These are phyloP conservation scores for Spilarctia lutea DNA, from an alignment of 2,888 invertebrate genomes.

Conservation along the genomic window DNA sequence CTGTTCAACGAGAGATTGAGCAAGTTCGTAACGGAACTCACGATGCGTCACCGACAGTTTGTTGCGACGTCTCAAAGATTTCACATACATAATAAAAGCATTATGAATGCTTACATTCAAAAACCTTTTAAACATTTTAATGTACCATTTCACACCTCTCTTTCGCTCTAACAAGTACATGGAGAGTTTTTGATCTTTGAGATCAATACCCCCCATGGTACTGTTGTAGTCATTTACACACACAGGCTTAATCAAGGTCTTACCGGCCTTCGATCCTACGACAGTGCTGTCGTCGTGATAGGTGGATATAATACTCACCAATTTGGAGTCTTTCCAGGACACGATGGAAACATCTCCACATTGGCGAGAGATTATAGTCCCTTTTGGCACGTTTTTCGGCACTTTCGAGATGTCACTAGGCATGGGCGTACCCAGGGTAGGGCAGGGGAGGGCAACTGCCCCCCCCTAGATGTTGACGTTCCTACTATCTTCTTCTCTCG, in stretches of 20 bases:
- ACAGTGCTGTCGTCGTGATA: background rate
- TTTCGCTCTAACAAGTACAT: slow-evolving; percentile 45
- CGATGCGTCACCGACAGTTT: too few species aligned
- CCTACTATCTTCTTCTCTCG: too few species aligned
- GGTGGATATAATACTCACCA: background rate
- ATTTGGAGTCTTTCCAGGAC: background rate
- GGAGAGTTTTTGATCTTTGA: slow-evolving; percentile 46
- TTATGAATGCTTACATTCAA: slow-evolving; percentile 39
- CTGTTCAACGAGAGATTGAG: too few species aligned
- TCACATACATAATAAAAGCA: slow-evolving; percentile 27
- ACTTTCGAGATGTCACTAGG: slow-evolving; percentile 15
- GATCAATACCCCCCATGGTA: slow-evolving; percentile 6
- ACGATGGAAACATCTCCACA: slow-evolving; percentile 3
- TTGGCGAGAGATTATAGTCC: background rate
- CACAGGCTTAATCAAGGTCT: background rate
- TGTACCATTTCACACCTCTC: slow-evolving; percentile 42
- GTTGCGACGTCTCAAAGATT: too few species aligned
- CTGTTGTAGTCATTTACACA: background rate
- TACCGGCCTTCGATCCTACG: background rate
- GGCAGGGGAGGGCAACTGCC: too few species aligned
- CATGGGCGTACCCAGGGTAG: too few species aligned
- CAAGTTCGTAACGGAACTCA: too few species aligned
- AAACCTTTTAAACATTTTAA: slow-evolving; percentile 40
- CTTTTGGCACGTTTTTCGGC: slow-evolving; percentile 6
- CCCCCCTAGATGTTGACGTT: too few species aligned